phyloP scores from a whole-genome alignment of 2,888 invertebrate genomes.

The Drosophila anomelani region DNA sequence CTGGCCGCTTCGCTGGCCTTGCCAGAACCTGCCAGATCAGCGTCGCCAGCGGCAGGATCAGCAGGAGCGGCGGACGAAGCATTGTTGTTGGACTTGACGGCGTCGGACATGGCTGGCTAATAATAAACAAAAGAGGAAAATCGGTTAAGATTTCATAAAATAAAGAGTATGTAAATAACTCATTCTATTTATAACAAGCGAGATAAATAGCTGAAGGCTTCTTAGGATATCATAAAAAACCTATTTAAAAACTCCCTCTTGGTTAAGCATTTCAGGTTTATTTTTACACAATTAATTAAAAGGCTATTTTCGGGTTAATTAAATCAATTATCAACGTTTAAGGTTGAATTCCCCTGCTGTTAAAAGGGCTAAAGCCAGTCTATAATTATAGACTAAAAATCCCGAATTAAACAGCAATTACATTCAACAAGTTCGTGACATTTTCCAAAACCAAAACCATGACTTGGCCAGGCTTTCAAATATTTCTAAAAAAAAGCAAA shows the following conservation, averaged over 20 bases:
- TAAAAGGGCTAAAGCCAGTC: too few relatives aligned
- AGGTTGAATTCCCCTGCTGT: background rate
- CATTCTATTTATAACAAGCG: background rate
- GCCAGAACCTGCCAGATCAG: constrained; percentile 10
- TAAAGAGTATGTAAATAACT: background rate
- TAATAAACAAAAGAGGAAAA: background rate
- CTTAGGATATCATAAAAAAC: background rate
- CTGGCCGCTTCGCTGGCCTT: constrained; percentile 22
- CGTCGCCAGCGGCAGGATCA: constrained; percentile 18
- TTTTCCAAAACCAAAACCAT: constrained; percentile 16
- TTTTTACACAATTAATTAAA: background rate
- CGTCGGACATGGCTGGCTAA: constrained; percentile 62
- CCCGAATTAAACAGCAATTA: constrained; percentile 14
- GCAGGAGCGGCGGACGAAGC: constrained; percentile 35
- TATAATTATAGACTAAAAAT: constrained; percentile 4
- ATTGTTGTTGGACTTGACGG: constrained; percentile 69
- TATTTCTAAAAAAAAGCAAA: background rate
- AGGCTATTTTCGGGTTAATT: background rate
- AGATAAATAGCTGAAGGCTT: background rate
- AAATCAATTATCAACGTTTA: background rate
- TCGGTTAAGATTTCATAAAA: background rate
- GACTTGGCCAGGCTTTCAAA: constrained; percentile 13
- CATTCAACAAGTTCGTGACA: constrained; percentile 35
- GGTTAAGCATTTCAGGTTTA: background rate
- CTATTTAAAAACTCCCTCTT: background rate